Evolutionary conservation across 2,888 invertebrate genomes (phyloP).

Genomic region (Tachystola acroxantha): DNA sequence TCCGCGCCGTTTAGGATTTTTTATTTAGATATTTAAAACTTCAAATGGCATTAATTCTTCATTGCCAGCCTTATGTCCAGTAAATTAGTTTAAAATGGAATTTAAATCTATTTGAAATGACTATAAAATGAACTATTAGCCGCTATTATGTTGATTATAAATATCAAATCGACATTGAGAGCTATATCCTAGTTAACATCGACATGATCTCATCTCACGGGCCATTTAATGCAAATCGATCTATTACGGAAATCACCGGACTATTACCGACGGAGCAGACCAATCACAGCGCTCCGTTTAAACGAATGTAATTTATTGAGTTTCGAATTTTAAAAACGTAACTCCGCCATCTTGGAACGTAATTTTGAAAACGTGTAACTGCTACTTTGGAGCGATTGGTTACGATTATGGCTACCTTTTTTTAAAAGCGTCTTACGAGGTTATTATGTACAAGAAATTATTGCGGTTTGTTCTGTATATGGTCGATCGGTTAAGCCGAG

Average conservation of each 20-base stretch:
- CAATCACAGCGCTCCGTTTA: constrained; percentile 54
- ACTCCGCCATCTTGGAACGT: constrained; percentile 57
- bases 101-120: constrained; percentile 4
- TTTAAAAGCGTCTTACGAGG: constrained; percentile 18
- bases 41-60: not conserved
- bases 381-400: constrained; percentile 43
- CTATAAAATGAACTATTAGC: constrained; percentile 6
- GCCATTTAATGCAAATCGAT: constrained; percentile 73
- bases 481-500: constrained; percentile 29
- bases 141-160: constrained; percentile 15
- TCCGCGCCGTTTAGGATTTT: too few species aligned
- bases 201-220: constrained; percentile 63
- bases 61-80: not conserved
- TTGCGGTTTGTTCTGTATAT: constrained; percentile 14
- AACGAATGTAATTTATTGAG: constrained; percentile 63
- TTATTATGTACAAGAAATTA: constrained; percentile 12
- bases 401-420: constrained; percentile 44
- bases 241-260: constrained; percentile 54
- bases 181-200: constrained; percentile 47
- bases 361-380: constrained; percentile 59
- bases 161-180: constrained; percentile 41
- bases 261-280: constrained; percentile 48
- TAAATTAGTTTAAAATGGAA: constrained; percentile 2
- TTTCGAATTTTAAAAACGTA: constrained; percentile 63
- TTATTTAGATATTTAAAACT: too few species aligned